Evolutionary conservation across 2,113 vertebrate genomes (phyloP).

Genomic region (Clinocottus analis): DNA sequence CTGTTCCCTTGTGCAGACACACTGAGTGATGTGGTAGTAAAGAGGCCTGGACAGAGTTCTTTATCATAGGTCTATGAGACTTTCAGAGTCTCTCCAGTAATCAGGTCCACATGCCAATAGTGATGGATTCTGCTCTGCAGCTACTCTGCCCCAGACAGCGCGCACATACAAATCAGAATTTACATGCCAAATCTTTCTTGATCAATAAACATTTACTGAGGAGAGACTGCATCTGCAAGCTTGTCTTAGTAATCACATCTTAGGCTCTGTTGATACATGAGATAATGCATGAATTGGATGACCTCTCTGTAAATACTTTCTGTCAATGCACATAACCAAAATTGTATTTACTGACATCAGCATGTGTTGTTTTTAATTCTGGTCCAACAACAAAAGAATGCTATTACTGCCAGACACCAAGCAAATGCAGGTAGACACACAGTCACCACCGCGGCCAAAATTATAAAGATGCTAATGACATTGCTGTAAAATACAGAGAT

Average conservation of each 20-base stretch:
- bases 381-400: not conserved
- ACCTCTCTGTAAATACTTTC: constrained; percentile 28
- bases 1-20: constrained; percentile 65
- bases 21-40: constrained; percentile 81
- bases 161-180: constrained; percentile 79
- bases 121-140: constrained; percentile 80
- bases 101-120: constrained; percentile 84
- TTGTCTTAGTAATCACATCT: constrained; percentile 65
- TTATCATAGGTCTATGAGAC: constrained; percentile 80
- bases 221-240: constrained; percentile 59
- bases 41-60: constrained; percentile 80
- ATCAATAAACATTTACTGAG: constrained; percentile 83
- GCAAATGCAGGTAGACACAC: constrained; percentile 15
- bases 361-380: constrained; percentile 29
- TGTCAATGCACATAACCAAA: constrained; percentile 24
- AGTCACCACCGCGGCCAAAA: constrained; percentile 11
- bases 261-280: constrained; percentile 61
- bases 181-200: constrained; percentile 76
- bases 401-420: constrained; percentile 12
- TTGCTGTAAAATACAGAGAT: constrained; percentile 37
- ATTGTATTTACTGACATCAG: constrained; percentile 19
- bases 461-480: constrained; percentile 34
- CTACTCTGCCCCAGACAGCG: constrained; percentile 49
- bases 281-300: constrained; percentile 47
- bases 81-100: constrained; percentile 79